Evolutionary conservation across 2,888 invertebrate species (phyloP).

Genomic region (Resseliella maxima): DNA sequence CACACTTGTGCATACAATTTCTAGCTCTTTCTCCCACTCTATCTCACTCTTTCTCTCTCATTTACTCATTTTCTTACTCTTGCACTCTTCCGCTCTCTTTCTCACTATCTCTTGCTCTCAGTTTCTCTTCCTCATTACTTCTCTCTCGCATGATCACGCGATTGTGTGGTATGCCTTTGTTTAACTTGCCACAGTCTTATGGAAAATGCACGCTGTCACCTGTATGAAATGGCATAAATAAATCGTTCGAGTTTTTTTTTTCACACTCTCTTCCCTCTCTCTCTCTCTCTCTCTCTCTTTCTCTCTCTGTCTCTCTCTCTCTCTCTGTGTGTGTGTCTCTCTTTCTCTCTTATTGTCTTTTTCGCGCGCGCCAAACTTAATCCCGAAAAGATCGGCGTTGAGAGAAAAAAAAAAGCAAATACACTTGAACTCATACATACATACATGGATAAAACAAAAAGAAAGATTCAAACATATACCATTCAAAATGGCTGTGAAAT

Average conservation of each 20-base stretch:
- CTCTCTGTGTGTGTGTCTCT: too few species aligned
- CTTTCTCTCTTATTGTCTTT: neutral
- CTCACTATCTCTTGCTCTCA: neutral
- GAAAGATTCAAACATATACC: too few species aligned
- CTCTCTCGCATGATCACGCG: too few species aligned
- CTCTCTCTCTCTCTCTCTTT: neutral
- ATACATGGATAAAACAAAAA: too few species aligned
- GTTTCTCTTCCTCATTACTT: neutral
- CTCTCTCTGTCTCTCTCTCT: neutral
- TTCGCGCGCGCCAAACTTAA: neutral
- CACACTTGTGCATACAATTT: too few species aligned
- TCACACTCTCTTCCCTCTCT: neutral
- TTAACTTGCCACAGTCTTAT: neutral
- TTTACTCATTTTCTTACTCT: neutral
- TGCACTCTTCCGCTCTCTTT: neutral
- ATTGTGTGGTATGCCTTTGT: neutral
- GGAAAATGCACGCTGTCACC: constrained; percentile 32
- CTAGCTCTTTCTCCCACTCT: too few species aligned
- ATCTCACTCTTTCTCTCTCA: neutral
- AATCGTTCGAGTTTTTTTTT: neutral
- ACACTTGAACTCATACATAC: too few species aligned
- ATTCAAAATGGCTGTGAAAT: neutral
- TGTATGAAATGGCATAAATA: constrained; percentile 18
- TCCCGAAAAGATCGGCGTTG: neutral
- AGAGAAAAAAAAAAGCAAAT: too few species aligned